Conservation (phyloP, 2,113 vertebrate species). For the Syngnathus scovelli region DNA sequence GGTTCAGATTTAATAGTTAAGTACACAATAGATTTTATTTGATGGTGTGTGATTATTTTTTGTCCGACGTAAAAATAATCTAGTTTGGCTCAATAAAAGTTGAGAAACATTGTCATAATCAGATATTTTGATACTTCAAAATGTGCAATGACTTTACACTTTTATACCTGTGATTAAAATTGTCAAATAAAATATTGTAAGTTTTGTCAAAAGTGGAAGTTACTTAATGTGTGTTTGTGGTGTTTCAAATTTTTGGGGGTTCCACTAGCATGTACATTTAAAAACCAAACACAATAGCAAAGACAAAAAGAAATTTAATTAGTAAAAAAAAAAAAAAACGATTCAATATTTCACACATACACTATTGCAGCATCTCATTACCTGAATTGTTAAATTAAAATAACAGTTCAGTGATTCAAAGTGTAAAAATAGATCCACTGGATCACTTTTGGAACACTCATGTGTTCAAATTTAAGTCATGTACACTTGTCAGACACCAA, state of each 20-base stretch:
- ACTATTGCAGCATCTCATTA: slow-evolving; percentile 60
- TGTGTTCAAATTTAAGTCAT: slow-evolving; percentile 14
- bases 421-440: slow-evolving; percentile 61
- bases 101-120: neutral
- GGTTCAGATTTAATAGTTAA: neutral
- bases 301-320: slow-evolving; percentile 50
- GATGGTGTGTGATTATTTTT: neutral
- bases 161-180: neutral
- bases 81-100: neutral
- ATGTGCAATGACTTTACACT: neutral
- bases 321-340: slow-evolving; percentile 61
- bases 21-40: neutral
- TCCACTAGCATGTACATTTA: neutral
- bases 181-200: neutral
- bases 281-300: neutral
- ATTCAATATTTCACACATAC: slow-evolving; percentile 62
- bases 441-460: slow-evolving; percentile 23
- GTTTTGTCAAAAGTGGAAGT: neutral
- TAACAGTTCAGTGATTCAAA: slow-evolving; percentile 38
- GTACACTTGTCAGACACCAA: neutral
- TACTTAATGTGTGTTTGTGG: neutral
- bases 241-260: neutral
- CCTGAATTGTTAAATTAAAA: slow-evolving; percentile 61
- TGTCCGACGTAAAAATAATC: neutral
- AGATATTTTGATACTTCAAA: neutral